Base-by-base conservation (phyloP, 2,888 invertebrate species). In the Herminia tarsipennalis region DNA sequence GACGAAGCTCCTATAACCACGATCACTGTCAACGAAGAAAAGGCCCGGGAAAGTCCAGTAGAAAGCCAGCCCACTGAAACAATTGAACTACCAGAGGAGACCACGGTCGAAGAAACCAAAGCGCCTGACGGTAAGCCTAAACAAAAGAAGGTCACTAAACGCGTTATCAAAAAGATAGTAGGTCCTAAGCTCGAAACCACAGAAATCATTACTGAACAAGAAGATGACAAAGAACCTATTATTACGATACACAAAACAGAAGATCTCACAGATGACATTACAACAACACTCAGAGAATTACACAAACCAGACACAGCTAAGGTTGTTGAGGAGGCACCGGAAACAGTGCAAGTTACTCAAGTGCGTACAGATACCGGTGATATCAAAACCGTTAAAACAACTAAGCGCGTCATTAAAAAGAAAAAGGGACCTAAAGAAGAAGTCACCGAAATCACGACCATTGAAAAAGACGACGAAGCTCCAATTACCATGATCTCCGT, bases 371-470 rank as follows among this genome's bases (percentile, higher is more conserved):
- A 20, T 3, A 38, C 41, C 0, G 45, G 45, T 2, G 50, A 51
- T 5, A 53, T 76, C 1, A 74, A 76, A 12, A 75, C 73, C 46
- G 76, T 81, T 0, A 79, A 73, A 1, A 40, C 78, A 0, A 88
- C 85, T 3, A 92, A 83, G 49, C 86, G 87, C 1, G 76, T 83
- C 2, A 81, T 90, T 1, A 92, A 85, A 54, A 87, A 86, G 28
- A 78, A 74, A 44, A 84, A 76, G 27, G 92, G 86, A 0, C 67
- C 73, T 0, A 88, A 89, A 40, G 71, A 84, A 43, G 88, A 90
- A 59, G 73, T 86, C 6, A 89, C 92, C 1, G 86, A 86, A 66
- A 85, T 85, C 3, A 75, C 83, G 1, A 92, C 90, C 4, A 72
- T 84, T 74, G 83, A 27, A 6, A 43, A 43, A 22, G 56, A 35